Conservation (phyloP, 2,888 invertebrate species). For the Andrena hattorfiana region DNA sequence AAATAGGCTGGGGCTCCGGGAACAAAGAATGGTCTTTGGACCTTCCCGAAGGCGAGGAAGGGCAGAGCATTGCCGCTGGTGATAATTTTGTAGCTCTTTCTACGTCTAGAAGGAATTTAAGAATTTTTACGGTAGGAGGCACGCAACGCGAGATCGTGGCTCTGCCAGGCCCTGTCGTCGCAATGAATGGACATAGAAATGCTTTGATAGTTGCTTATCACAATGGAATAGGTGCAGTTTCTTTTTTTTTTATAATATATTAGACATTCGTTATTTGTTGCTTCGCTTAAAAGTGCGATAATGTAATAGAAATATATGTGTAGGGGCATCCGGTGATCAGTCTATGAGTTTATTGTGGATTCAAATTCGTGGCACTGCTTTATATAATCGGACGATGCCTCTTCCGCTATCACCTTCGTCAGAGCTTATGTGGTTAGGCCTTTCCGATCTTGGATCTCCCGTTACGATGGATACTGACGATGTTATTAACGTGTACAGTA, state of each 20-base stretch:
- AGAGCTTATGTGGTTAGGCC: slow-evolving; percentile 91
- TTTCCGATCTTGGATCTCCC: slow-evolving; percentile 93
- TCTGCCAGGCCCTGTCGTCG: slow-evolving; percentile 91
- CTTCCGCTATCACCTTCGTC: slow-evolving; percentile 90
- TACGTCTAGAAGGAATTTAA: slow-evolving; percentile 90
- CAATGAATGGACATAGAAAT: slow-evolving; percentile 88
- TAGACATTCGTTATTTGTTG: not conserved
- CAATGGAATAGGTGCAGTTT: slow-evolving; percentile 85
- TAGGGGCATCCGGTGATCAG: slow-evolving; percentile 86
- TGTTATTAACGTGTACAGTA: slow-evolving; percentile 89
- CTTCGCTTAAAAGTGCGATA: not conserved
- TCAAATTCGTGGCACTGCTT: slow-evolving; percentile 83
- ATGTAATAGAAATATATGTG: slow-evolving; percentile 25
- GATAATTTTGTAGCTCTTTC: slow-evolving; percentile 92
- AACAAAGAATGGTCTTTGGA: slow-evolving; percentile 95
- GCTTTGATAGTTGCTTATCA: slow-evolving; percentile 90
- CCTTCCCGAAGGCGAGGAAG: slow-evolving; percentile 92
- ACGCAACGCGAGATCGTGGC: slow-evolving; percentile 93
- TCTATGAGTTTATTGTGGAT: slow-evolving; percentile 86
- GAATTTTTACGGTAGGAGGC: slow-evolving; percentile 95
- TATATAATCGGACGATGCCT: slow-evolving; percentile 86
- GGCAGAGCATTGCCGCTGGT: slow-evolving; percentile 88
- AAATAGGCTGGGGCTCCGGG: slow-evolving; percentile 86
- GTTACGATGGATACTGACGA: slow-evolving; percentile 92
- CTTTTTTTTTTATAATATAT: not conserved